Conservation (phyloP, 2,113 vertebrate genomes). For the Isichthys henryi region DNA sequence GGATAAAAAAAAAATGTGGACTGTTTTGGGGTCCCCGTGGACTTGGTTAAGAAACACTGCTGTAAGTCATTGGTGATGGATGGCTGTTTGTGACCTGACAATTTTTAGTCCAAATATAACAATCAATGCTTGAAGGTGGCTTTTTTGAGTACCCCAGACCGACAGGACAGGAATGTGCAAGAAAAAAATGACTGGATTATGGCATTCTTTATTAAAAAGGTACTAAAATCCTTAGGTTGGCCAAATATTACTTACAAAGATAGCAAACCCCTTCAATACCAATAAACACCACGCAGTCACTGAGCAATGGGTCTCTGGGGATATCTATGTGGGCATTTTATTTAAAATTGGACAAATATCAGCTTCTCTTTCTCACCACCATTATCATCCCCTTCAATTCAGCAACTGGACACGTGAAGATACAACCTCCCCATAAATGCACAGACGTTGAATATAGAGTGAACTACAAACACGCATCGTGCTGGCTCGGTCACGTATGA, state of each 20-base stretch:
- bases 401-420: neutral
- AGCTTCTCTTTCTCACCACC: neutral
- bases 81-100: neutral
- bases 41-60: neutral
- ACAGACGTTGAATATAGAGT: neutral
- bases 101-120: neutral
- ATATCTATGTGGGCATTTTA: neutral
- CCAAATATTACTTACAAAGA: neutral
- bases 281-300: neutral
- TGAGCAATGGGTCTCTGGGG: neutral
- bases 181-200: neutral
- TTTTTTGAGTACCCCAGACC: neutral
- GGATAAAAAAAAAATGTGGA: neutral
- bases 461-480: neutral
- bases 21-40: neutral
- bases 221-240: neutral
- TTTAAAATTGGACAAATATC: neutral
- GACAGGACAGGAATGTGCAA: neutral
- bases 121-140: neutral
- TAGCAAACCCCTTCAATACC: neutral
- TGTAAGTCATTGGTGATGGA: neutral
- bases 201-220: neutral
- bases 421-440: neutral
- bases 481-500: neutral
- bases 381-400: neutral